phyloP scores from a whole-genome alignment of 2,888 invertebrate genomes.

The Ormia ochracea region DNA sequence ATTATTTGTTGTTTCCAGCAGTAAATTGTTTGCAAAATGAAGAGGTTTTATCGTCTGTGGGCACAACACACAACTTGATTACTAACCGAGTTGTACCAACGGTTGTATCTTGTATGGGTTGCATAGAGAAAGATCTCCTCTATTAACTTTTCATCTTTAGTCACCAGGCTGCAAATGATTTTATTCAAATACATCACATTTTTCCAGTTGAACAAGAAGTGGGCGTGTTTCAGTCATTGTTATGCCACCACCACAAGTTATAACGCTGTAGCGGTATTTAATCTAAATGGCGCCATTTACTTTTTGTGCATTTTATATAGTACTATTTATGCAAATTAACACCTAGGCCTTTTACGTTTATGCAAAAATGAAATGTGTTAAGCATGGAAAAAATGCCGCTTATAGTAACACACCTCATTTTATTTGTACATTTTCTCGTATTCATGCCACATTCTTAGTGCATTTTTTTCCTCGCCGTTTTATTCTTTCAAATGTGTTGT shows the following conservation, averaged over 20 bases:
- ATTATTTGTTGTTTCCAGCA: too few relatives aligned
- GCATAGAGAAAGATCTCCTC: too few relatives aligned
- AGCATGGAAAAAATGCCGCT: slow-evolving; percentile 37
- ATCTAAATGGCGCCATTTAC: slow-evolving; percentile 43
- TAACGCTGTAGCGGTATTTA: neutral
- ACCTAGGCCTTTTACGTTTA: slow-evolving; percentile 46
- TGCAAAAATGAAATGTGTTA: slow-evolving; percentile 1
- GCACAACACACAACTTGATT: too few relatives aligned
- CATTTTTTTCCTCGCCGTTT: slow-evolving; percentile 11
- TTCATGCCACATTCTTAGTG: slow-evolving; percentile 40
- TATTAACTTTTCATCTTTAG: too few relatives aligned
- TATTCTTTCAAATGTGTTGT: slow-evolving; percentile 13
- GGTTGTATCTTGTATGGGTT: too few relatives aligned
- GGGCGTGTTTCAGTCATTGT: neutral
- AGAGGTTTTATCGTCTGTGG: too few relatives aligned
- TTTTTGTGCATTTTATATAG: neutral
- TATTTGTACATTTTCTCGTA: slow-evolving; percentile 11
- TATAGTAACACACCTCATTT: slow-evolving; percentile 52
- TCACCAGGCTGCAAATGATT: neutral
- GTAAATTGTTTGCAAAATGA: too few relatives aligned
- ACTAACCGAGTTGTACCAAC: too few relatives aligned
- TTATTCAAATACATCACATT: slow-evolving; percentile 2
- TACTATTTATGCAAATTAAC: slow-evolving; percentile 47
- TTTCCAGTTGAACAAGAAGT: neutral
- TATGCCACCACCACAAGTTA: neutral